Evolutionary conservation across 1,140 invertebrate species (phyloP).

Genomic region (Drosophila repletoides): DNA sequence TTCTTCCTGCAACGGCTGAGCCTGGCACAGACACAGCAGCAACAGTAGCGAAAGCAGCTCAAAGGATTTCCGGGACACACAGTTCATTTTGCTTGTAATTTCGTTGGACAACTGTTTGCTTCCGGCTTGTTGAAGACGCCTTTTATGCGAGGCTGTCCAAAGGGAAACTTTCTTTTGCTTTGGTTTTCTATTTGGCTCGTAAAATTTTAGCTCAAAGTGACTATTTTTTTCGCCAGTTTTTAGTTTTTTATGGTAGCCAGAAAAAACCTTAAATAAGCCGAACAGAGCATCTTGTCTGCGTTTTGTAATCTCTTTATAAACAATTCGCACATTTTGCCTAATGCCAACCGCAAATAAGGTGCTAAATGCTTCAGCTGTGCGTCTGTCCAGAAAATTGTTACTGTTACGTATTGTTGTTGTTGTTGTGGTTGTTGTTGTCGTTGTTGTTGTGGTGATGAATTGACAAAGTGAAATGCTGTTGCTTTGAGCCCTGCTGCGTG

Average conservation of each 20-base stretch:
- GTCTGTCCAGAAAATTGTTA: conserved; percentile 33
- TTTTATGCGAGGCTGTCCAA: conserved; percentile 55
- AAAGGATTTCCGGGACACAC: conserved; percentile 24
- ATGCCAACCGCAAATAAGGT: conserved; percentile 75
- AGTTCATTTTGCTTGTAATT: conserved; percentile 52
- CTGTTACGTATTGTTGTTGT: background rate
- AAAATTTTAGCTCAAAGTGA: conserved; percentile 36
- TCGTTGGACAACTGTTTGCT: conserved; percentile 63
- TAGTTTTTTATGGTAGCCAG: conserved; percentile 61
- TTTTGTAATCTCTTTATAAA: conserved; percentile 82
- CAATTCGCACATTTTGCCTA: conserved; percentile 77
- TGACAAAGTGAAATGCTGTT: conserved; percentile 37
- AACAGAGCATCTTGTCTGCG: conserved; percentile 48
- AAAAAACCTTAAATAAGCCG: conserved; percentile 43
- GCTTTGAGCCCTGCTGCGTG: conserved; percentile 12
- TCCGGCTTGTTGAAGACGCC: conserved; percentile 40
- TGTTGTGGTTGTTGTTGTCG: conserved; percentile 3
- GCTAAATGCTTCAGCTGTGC: conserved; percentile 59
- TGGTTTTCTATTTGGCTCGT: conserved; percentile 50
- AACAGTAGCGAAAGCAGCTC: conserved; percentile 43
- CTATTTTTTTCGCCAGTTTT: too few species aligned
- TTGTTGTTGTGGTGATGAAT: conserved; percentile 8
- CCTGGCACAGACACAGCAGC: conserved; percentile 26
- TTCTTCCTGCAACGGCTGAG: conserved; percentile 38
- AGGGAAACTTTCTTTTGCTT: conserved; percentile 67